A percentile compares a stretch with the other conserved stretches of the same genome.
phyloP scores from a whole-genome alignment of 2,888 invertebrate species.

The Argyresthia albistria region DNA sequence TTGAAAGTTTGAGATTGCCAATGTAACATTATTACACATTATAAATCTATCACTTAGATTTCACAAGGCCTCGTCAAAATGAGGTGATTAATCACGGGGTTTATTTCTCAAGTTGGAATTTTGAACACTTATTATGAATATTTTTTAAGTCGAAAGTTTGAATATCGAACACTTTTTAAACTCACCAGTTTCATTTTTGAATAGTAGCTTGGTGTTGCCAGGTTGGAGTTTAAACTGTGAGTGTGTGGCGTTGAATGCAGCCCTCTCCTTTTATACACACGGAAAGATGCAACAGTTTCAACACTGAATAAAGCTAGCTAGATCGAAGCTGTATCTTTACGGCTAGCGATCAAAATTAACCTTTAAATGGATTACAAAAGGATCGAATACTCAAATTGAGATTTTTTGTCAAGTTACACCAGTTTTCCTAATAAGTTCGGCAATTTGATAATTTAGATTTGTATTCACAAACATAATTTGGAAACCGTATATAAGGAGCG shows the following conservation, averaged over 20 bases:
- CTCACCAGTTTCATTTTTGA: slow-evolving; percentile 10
- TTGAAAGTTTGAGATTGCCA: too few relatives aligned
- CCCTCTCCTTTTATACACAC: slow-evolving; percentile 41
- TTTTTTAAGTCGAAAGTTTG: neutral
- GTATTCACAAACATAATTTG: too few relatives aligned
- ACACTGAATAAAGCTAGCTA: neutral
- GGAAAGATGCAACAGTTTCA: slow-evolving; percentile 2
- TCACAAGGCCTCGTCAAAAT: too few relatives aligned
- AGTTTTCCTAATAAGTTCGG: too few relatives aligned
- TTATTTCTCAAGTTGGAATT: neutral
- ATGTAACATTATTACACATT: too few relatives aligned
- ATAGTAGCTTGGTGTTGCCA: slow-evolving; percentile 17
- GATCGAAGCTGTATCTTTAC: neutral
- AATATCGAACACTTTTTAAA: neutral
- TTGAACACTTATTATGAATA: neutral
- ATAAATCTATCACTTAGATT: too few relatives aligned
- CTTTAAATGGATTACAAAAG: neutral
- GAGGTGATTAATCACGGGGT: too few relatives aligned
- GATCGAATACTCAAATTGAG: too few relatives aligned
- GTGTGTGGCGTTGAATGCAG: slow-evolving; percentile 30
- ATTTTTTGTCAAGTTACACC: too few relatives aligned
- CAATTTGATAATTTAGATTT: too few relatives aligned
- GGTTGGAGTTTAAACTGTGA: slow-evolving; percentile 54
- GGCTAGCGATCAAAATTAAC: neutral
- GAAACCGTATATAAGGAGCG: too few relatives aligned